These are phyloP conservation scores for Choristoneura fumiferana DNA, from an alignment of 1,140 invertebrate genomes.

Conservation along the genomic window DNA sequence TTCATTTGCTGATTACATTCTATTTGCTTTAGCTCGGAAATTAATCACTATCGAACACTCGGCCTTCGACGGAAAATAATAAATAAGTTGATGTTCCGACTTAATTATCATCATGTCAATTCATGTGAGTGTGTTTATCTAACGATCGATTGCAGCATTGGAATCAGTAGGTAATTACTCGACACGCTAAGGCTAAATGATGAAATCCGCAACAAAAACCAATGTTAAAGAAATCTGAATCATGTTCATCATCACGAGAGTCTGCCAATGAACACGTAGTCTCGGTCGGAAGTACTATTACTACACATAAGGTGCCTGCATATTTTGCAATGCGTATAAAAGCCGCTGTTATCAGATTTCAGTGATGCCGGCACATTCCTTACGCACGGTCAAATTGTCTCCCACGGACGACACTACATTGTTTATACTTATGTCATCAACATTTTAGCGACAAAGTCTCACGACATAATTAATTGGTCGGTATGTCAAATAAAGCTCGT, in stretches of 20 bases:
- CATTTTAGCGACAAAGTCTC: conserved; percentile 5
- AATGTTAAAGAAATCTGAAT: conserved; percentile 10
- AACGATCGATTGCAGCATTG: conserved; percentile 1
- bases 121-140: conserved; percentile 7
- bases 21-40: conserved; percentile 2
- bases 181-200: not conserved
- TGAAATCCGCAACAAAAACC: conserved; percentile 2
- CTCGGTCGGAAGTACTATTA: not conserved
- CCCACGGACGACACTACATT: conserved; percentile 32
- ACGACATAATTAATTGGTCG: conserved; percentile 15
- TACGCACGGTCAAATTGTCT: conserved; percentile 37
- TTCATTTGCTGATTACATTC: conserved; percentile 11
- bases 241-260: not conserved
- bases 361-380: conserved; percentile 43
- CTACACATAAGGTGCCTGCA: not conserved
- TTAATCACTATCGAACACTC: conserved; percentile 5
- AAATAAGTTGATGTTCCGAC: conserved; percentile 10
- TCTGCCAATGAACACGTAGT: not conserved
- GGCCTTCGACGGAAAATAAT: conserved; percentile 9
- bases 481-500: conserved; percentile 6
- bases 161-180: not conserved
- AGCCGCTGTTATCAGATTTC: conserved; percentile 38
- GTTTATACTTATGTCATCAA: conserved; percentile 16
- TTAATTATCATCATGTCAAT: conserved; percentile 6
- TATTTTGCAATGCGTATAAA: conserved; percentile 15